These are phyloP conservation scores for Cyclura pinguis DNA, from an alignment of 2,797 vertebrate species.

Conservation along the genomic window DNA sequence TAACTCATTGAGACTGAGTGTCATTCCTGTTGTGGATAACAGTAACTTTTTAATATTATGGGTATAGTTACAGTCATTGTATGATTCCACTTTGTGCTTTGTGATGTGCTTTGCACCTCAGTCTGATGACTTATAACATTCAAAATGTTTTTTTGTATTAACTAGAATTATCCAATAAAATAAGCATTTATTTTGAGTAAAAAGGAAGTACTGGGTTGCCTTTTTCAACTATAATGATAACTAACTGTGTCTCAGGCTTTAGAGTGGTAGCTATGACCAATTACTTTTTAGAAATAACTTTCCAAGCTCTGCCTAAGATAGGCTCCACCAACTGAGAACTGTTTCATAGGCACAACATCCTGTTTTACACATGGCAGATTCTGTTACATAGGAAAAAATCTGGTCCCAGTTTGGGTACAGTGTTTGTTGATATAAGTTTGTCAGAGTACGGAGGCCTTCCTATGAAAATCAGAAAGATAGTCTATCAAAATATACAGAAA, in stretches of 20 bases:
- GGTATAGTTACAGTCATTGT: neutral
- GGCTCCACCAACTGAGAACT: neutral
- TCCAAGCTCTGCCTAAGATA: neutral
- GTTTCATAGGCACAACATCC: neutral
- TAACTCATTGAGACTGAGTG: neutral
- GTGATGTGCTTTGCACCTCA: too few species aligned
- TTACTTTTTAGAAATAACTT: neutral
- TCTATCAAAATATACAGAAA: constrained; percentile 57
- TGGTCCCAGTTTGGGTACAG: neutral
- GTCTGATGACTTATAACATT: neutral
- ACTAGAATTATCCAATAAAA: neutral
- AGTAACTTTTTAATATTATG: neutral
- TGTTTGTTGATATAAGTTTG: neutral
- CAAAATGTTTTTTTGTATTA: neutral
- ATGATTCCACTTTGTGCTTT: neutral
- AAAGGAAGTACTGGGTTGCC: neutral
- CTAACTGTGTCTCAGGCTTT: neutral
- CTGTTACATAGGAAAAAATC: neutral
- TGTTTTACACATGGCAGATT: neutral
- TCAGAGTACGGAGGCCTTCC: neutral
- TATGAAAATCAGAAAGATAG: constrained; percentile 35
- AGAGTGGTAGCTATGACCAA: neutral
- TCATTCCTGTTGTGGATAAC: neutral
- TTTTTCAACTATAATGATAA: neutral
- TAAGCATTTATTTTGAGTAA: neutral